Percentiles rank a stretch among this genome's conserved stretches.
Conservation (phyloP, 2,113 vertebrate species). For the Progne subis region DNA sequence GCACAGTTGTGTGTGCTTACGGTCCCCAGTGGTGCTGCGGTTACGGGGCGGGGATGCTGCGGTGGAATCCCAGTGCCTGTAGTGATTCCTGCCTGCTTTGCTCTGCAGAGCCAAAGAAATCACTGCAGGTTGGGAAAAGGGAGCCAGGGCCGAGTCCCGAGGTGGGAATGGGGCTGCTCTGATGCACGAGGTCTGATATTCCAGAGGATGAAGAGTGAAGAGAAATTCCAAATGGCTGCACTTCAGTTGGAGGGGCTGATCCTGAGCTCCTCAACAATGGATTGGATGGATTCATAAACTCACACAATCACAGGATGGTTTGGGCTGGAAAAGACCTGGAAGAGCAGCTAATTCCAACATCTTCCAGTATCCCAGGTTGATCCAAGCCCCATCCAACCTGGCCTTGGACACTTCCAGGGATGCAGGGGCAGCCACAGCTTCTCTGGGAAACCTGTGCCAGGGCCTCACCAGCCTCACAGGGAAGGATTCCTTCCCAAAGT, state of each 20-base stretch:
- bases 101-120: not conserved
- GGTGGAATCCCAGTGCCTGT: fast-evolving
- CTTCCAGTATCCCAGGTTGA: fast-evolving
- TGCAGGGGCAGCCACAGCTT: not conserved
- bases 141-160: not conserved
- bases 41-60: fast-evolving
- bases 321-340: not conserved
- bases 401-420: not conserved
- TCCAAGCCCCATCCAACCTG: fast-evolving
- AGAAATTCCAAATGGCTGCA: fast-evolving
- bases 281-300: not conserved
- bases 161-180: not conserved
- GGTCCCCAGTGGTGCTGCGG: fast-evolving
- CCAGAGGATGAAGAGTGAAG: not conserved
- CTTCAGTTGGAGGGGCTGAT: not conserved
- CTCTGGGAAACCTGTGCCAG: fast-evolving
- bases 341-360: not conserved
- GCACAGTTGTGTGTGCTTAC: fast-evolving
- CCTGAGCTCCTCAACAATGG: not conserved
- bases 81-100: not conserved
- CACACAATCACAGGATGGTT: not conserved
- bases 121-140: fast-evolving
- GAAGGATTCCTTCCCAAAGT: fast-evolving
- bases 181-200: fast-evolving
- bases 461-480: fast-evolving